Percentiles rank a stretch among this genome's conserved stretches.
Conservation (phyloP, 1,140 invertebrate genomes). For the Apis dorsata region DNA sequence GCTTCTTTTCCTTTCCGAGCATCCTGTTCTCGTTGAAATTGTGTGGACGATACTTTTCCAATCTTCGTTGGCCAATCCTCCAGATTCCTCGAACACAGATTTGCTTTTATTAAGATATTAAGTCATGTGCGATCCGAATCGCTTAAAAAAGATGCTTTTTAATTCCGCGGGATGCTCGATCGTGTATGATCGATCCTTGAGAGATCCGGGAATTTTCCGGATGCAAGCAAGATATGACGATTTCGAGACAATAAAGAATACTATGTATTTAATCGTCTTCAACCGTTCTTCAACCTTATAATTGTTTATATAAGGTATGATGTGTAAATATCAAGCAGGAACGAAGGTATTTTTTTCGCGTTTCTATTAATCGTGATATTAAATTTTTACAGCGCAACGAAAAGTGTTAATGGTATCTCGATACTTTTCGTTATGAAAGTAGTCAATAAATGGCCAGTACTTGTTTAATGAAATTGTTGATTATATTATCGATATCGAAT, state of each 20-base stretch:
- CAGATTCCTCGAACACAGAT: constrained; percentile 61
- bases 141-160: constrained; percentile 4
- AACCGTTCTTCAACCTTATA: neutral
- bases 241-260: constrained; percentile 8
- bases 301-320: constrained; percentile 5
- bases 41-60: constrained; percentile 59
- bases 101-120: constrained; percentile 64
- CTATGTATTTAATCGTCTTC: neutral
- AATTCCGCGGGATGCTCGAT: neutral
- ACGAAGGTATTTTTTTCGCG: neutral
- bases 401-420: constrained; percentile 19
- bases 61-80: constrained; percentile 19
- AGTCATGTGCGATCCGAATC: constrained; percentile 22
- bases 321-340: constrained; percentile 26
- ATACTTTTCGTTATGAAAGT: constrained; percentile 47
- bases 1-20: neutral
- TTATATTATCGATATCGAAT: constrained; percentile 36
- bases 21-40: neutral
- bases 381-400: constrained; percentile 10
- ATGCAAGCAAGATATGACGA: neutral
- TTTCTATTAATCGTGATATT: neutral
- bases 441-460: constrained; percentile 68
- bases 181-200: neutral
- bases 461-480: constrained; percentile 38
- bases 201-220: neutral